Base-by-base conservation (phyloP, 2,797 vertebrate genomes). In the Sebastes steindachneri region DNA sequence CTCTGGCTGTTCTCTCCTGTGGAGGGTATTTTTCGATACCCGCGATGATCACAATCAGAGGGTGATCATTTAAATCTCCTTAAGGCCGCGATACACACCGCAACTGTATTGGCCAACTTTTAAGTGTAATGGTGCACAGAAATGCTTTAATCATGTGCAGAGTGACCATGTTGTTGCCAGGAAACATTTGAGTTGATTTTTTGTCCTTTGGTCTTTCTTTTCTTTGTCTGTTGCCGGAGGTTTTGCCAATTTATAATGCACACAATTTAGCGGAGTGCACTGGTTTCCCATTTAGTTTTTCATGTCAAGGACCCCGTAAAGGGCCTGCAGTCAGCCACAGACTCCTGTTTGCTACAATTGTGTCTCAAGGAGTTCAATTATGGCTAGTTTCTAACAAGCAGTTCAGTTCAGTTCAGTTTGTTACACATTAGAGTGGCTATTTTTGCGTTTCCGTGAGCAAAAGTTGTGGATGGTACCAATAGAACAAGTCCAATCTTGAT, bases 21-120 rank as follows among this genome's bases (percentile, higher is more conserved):
- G 21, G 51, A 82, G 37, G 73, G 7, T 12, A 0, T 53, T 29
- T 60, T 63, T 25, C 23, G 45, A 87, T 83, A 75, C 31, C 23
- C 1, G 11, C 3, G 7, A 76, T 73, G 53, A 83, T 82, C 57
- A 9, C 62, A 77, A 79, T 89, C 84, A 80, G 57, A 73, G 6
- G n/a, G 31, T 15, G 72, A 89, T 86, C 71, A 33, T 84, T 88
- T 82, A 82, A 82, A 85, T 53, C 82, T 80, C 75, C 65, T 71
- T 53, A 63, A 58, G 41, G 62, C 75, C 12, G 4, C 0, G 53
- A 86, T 65, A 77, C 59, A 64, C 80, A 41, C 85, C 54, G 4
- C 75, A 60, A 1, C 63, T 75, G 75, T 82, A 78, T 2, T 7
- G 76, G 53, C 60, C 77, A 45, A 33, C 69, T 64, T 84, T 65